Percentiles rank a stretch among this genome's conserved stretches.
phyloP scores from a whole-genome alignment of 1,140 invertebrate species.

The Sesamia nonagrioides region DNA sequence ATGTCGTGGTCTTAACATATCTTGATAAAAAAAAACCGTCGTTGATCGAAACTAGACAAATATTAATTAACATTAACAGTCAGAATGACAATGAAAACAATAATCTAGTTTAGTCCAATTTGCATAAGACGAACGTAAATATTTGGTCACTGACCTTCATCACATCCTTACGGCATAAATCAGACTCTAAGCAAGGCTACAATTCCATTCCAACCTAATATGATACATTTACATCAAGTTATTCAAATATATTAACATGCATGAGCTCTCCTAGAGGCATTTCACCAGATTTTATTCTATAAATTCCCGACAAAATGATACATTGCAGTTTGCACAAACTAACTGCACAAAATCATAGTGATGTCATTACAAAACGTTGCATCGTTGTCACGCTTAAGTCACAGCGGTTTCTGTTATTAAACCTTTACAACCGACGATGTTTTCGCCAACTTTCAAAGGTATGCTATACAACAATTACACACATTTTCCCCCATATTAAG shows the following conservation, averaged over 20 bases:
- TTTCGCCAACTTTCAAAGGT: conserved; percentile 55
- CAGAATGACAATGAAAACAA: conserved; percentile 30
- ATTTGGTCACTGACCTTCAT: conserved; percentile 33
- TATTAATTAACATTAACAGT: conserved; percentile 23
- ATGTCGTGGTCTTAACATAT: not conserved
- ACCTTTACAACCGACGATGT: conserved; percentile 57
- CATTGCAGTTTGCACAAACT: conserved; percentile 8
- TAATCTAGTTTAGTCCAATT: conserved; percentile 11
- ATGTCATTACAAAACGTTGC: conserved; percentile 31
- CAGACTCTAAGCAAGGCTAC: not conserved
- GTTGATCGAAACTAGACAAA: not conserved
- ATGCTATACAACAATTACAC: conserved; percentile 63
- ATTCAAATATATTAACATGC: conserved; percentile 22
- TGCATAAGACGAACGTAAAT: not conserved
- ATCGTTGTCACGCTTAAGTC: conserved; percentile 51
- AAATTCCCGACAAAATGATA: conserved; percentile 16
- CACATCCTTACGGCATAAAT: conserved; percentile 12
- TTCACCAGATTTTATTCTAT: conserved; percentile 27
- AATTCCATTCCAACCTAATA: conserved; percentile 13
- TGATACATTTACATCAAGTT: conserved; percentile 36
- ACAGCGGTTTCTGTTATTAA: conserved; percentile 63
- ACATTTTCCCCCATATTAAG: conserved; percentile 70
- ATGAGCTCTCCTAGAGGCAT: conserved; percentile 16
- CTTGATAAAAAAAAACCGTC: not conserved
- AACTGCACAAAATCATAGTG: conserved; percentile 28